Evolutionary conservation across 37 sponge, comb jelly and placozoan species (phyloP), one percentile per base, ranked within the genome.

Genomic region (Spongilla lacustris): DNA sequence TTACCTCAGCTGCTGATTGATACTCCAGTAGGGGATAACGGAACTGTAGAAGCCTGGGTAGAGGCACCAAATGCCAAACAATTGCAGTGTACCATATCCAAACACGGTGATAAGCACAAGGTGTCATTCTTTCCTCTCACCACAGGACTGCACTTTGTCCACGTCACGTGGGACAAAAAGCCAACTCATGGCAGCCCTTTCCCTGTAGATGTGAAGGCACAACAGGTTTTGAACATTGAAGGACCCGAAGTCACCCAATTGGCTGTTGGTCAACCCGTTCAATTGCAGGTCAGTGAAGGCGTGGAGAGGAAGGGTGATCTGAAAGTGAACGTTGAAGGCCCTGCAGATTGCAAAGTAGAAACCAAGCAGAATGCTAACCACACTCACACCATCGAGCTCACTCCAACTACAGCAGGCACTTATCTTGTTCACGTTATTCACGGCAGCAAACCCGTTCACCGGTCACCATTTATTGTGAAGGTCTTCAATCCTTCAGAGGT

Each of bases 141-240:
- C 14, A 76, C 80, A 48, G 96, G 93, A 2, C 66, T 70, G 46
- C 80, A 93, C 88, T 50, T 36, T 21, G 82, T 96, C 24, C 72
- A 68, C 6, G 77, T 96, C 50, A 68, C 68, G 25, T 91, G 84
- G 67, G 86, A 77, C 32, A 81, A 81, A 36, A 48, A 80, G 4
- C 69, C 83, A 58, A 81, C 91, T 37, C 88, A 86, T 10, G 50
- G 72, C 17, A 76, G 85, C 26, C 96, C 96, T 58, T 93, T 91
- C 86, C 34, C 36, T 37, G 93, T 92, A n/a, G 76, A 84, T 35
- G 94, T 91, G 8, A 6, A 3, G 6, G 41, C 41, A 9, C 41
- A 41, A 6, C 41, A 41, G 6, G 41, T 41, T 3, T 6, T 41
- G 3, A 41, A 6, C 41, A 41, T 41, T 41, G 41, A 41, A 41